Percentiles rank a stretch among this genome's conserved stretches.
Conservation (phyloP, 1,140 invertebrate genomes). For the Anagrus nilaparvatae region DNA sequence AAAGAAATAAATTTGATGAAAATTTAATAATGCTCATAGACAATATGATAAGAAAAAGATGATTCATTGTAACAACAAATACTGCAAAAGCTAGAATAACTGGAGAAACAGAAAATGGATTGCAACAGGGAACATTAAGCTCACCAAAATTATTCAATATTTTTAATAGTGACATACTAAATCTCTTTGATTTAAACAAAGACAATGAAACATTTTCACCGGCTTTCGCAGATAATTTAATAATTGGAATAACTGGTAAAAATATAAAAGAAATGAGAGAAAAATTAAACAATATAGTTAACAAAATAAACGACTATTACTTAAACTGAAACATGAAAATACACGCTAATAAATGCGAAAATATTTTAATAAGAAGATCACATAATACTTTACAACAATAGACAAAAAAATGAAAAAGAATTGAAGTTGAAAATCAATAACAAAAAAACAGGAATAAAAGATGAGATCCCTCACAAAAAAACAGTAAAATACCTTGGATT, state of each 20-base stretch:
- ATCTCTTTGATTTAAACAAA: conserved; percentile 3
- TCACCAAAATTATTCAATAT: conserved; percentile 18
- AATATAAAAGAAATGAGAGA: neutral
- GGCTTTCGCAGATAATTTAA: neutral
- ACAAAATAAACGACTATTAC: neutral
- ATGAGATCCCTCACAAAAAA: neutral
- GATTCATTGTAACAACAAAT: too few species aligned
- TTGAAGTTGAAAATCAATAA: neutral
- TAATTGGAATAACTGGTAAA: neutral
- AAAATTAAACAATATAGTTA: too few species aligned
- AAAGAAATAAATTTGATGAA: too few species aligned
- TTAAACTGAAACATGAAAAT: neutral
- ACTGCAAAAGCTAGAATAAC: too few species aligned
- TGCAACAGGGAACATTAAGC: conserved; percentile 22
- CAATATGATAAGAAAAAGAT: too few species aligned
- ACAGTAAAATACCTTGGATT: neutral
- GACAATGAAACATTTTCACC: neutral
- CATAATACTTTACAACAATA: neutral
- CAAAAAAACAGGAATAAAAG: neutral
- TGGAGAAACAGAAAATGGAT: too few species aligned
- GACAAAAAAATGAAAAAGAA: neutral
- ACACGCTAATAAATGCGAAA: neutral
- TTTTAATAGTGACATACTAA: conserved; percentile 3
- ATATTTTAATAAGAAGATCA: neutral
- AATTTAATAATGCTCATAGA: too few species aligned